Base-by-base conservation (phyloP, 1,140 invertebrate species). In the Caerostris darwini region DNA sequence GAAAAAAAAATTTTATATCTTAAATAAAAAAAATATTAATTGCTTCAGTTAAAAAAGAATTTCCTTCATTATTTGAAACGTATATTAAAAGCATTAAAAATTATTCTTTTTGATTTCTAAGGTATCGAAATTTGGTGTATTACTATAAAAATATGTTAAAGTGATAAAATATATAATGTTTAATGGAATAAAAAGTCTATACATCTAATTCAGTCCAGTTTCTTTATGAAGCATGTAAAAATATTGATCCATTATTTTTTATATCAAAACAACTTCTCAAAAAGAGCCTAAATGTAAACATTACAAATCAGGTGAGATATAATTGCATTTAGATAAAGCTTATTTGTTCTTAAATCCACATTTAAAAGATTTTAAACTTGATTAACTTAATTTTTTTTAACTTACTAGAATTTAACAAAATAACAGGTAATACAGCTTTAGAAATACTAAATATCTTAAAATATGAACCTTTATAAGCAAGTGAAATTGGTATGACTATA, bases 361-460 rank as follows among this genome's bases (percentile, higher is more conserved):
- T 77, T 77, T 12, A 53, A 71, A 85, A 58, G 17, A 54, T 81
- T 81, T 81, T 81, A 50, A n/a, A 19, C 57, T 34, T 85, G 54
- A 57, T 85, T 85, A 85, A 54, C 54, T 85, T 10, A 56, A 85
- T 57, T 57, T 10, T 7, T 57, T 85, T 58, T 58, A 7, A 85
- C n/a, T 85, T 57, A 58, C n/a, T 7, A 85, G 12, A 85, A 85
- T 57, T 57, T 83, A 83, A 83, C 82, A 19, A 83, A 34, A 5
- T 19, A 85, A 85, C 82, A 85, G 57, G 57, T n/a, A 85, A 85
- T 85, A 58, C 82, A 57, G 17, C 54, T 85, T 85, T 57, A 85
- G 57, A 85, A 56, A 57, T 56, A 10, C 8, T 57, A 6, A n/a
- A 19, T 58, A 34, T 56, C 57, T 77, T 19, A 85, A 85, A 77